Evolutionary conservation across 2,888 invertebrate species (phyloP), one percentile per base, ranked within the genome.

Genomic region (Melieria omissa): DNA sequence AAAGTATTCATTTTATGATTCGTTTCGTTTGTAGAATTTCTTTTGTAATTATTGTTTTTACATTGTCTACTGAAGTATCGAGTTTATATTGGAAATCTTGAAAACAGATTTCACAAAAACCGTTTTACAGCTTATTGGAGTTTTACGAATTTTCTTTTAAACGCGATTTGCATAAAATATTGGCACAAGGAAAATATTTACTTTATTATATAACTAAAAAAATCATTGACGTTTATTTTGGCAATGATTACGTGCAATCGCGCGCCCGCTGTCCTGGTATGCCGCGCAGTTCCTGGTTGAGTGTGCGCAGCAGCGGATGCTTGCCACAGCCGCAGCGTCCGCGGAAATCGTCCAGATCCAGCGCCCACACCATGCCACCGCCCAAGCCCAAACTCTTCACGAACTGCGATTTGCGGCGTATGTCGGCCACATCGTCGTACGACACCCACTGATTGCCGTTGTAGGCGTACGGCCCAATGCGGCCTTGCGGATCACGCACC

Each of bases 331-430:
- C 90, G 82, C 93, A 93, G 61, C 87, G 85, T 42, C 90, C 91
- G 66, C 89, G 88, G 88, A 93, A 93, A 84, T 94, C 93, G 82
- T 94, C 94, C 78, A 94, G 87, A 86, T 94, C 94, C 41, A 94
- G 84, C 0, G 94, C 93, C 93, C 94, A 94, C 29, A 94, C 88
- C 88, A 93, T 93, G 8, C 91, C 93, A 7, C 94, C 94, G 3
- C 93, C 91, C 42, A 92, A 86, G 0, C 90, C 89, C 47, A 90
- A 83, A 9, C 88, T 86, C 73, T 90, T 89, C 0, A 91, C 88
- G 74, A 90, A 88, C 64, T 90, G 88, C 0, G 91, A 89, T 78
- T 92, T 92, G 66, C 90, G 87, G 68, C 89, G 88, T 58, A 92
- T 89, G 71, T 93, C 92, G 4, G 87, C 86, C 0, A 91, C 89